Evolutionary conservation across 2,113 vertebrate species (phyloP).

Genomic region (Oncorhynchus masou): DNA sequence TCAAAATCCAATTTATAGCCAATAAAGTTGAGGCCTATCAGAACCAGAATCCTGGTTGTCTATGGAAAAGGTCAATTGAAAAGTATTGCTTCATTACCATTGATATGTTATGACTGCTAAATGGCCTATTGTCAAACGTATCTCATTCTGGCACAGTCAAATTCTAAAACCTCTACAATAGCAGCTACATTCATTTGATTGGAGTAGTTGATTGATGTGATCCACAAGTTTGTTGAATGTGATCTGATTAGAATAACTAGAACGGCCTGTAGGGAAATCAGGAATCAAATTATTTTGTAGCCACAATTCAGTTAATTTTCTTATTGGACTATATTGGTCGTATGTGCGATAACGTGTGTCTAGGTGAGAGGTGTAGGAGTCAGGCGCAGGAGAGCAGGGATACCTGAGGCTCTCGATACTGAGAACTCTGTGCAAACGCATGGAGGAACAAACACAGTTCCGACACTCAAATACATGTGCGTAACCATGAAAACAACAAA

Average conservation of each 20-base stretch:
- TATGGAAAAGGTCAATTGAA: conserved; percentile 33
- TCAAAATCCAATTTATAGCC: neutral
- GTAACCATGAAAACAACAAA: too few relatives aligned
- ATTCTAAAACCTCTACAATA: too few relatives aligned
- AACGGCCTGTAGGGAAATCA: neutral
- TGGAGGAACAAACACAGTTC: too few relatives aligned
- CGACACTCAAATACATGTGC: too few relatives aligned
- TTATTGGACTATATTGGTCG: neutral
- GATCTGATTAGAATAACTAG: neutral
- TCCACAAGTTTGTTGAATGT: neutral
- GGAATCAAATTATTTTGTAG: neutral
- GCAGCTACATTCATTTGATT: conserved; percentile 7
- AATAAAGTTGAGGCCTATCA: conserved; percentile 15
- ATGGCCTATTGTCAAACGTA: too few relatives aligned
- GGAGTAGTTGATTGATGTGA: conserved; percentile 4
- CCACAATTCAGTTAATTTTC: neutral
- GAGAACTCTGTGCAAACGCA: too few relatives aligned
- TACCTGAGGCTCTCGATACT: too few relatives aligned
- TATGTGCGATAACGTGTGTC: neutral
- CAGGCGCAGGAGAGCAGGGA: too few relatives aligned
- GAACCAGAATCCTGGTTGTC: conserved; percentile 10
- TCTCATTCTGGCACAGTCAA: too few relatives aligned
- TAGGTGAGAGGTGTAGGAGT: too few relatives aligned
- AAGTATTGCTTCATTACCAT: conserved; percentile 9
- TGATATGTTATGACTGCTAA: neutral